A percentile compares a stretch with the other conserved stretches of the same genome.
phyloP scores from a whole-genome alignment of 2,113 vertebrate genomes.

The cat (Felis catus) region F.catus_Fca126_mat1.0 CM031420.1:25883501-25884000 shows the following conservation, averaged over 20 bases:
- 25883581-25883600: not conserved
- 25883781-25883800: not conserved
- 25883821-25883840: not conserved
- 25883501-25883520: not conserved
- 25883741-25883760: not conserved
- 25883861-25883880: not conserved
- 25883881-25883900: not conserved
- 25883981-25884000: not conserved
- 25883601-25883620: not conserved
- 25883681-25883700: not conserved
- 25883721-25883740: not conserved
- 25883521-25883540: not conserved
- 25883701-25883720: not conserved
- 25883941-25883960: not conserved
- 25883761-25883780: not conserved
- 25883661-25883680: not conserved
- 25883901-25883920: not conserved
- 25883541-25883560: not conserved
- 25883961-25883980: not conserved
- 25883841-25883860: not conserved
- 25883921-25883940: not conserved
- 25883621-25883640: conserved; percentile 19
- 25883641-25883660: not conserved
- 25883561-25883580: not conserved
- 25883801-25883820: not conserved